Conservation (phyloP, 2,888 invertebrate genomes). For the Sphecodes monilicornis region DNA sequence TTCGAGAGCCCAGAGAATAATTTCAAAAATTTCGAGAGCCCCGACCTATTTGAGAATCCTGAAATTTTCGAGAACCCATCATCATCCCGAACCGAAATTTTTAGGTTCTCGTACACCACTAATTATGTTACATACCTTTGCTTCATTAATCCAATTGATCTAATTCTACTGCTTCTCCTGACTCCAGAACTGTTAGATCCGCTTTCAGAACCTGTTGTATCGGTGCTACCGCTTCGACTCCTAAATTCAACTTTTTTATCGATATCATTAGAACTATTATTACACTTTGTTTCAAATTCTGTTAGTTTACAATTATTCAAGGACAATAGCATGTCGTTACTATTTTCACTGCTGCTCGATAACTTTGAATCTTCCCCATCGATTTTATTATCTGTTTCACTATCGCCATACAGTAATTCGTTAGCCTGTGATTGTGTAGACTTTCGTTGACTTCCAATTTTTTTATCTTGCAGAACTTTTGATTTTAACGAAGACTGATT, state of each 20-base stretch:
- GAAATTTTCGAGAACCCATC: no score
- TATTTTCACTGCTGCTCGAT: conserved; percentile 86
- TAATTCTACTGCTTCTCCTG: conserved; percentile 90
- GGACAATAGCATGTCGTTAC: conserved; percentile 85
- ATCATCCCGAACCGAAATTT: no score
- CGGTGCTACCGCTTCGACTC: conserved; percentile 82
- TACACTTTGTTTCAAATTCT: conserved; percentile 72
- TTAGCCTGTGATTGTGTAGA: conserved; percentile 47
- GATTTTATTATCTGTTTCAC: conserved; percentile 77
- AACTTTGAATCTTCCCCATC: conserved; percentile 80
- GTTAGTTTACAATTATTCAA: conserved; percentile 75
- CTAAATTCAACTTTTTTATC: conserved; percentile 81
- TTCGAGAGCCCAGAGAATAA: no score
- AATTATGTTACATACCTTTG: conserved; percentile 84
- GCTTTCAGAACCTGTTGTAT: conserved; percentile 82
- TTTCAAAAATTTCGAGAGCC: no score
- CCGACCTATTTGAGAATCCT: no score
- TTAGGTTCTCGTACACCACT: not conserved
- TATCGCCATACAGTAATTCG: conserved; percentile 78
- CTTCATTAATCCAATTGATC: conserved; percentile 90
- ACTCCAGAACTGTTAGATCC: conserved; percentile 85
- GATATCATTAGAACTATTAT: conserved; percentile 69
- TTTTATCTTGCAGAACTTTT: conserved; percentile 61
- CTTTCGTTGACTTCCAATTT: conserved; percentile 53
- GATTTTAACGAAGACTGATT: conserved; percentile 53